Conservation (phyloP, 2,113 vertebrate genomes). For the Antennarius striatus region DNA sequence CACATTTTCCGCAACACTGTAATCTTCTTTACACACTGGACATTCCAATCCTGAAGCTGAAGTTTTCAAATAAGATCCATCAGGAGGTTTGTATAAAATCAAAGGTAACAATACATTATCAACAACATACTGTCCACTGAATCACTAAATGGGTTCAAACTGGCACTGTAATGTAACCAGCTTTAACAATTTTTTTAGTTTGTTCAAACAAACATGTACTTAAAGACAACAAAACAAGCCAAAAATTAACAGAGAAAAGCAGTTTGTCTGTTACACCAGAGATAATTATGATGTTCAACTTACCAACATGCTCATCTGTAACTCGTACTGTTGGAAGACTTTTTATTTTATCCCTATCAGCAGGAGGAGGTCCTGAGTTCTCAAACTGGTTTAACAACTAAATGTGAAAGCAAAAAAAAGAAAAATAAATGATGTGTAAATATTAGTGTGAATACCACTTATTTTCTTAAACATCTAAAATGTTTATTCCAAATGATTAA, state of each 20-base stretch:
- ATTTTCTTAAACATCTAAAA: neutral
- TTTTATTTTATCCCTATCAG: conserved; percentile 96
- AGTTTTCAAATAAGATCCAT: neutral
- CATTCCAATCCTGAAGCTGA: conserved; percentile 93
- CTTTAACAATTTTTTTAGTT: no score
- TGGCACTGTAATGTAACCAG: no score
- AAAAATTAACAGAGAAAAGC: no score
- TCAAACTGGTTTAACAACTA: conserved; percentile 99
- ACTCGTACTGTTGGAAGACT: conserved; percentile 91
- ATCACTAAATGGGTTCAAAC: no score
- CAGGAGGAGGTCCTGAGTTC: conserved; percentile 96
- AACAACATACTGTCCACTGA: neutral
- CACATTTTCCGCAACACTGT: conserved; percentile 88
- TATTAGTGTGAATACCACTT: neutral
- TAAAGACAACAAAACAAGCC: no score
- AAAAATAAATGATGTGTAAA: neutral
- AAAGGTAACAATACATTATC: neutral
- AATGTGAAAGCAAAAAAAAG: neutral
- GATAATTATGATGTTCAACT: conserved; percentile 35
- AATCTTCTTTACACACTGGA: conserved; percentile 98
- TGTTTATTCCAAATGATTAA: neutral
- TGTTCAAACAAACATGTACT: no score
- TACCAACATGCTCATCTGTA: conserved; percentile 93
- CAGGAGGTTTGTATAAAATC: neutral
- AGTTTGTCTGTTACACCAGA: neutral